Conservation (phyloP, 2,113 vertebrate genomes). For the Vanacampus margaritifer region DNA sequence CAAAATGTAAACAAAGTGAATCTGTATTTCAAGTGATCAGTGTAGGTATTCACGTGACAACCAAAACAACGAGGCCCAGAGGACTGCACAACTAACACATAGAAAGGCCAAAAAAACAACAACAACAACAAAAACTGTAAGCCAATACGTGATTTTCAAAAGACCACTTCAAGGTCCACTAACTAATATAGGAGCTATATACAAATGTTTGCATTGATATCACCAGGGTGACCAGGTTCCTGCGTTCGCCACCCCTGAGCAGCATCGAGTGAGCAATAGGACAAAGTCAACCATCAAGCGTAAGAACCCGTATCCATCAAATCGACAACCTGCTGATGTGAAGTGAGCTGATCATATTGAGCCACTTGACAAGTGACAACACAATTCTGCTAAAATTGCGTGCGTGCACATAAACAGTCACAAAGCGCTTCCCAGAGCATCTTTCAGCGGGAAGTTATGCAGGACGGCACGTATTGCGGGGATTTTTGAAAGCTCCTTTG, state of each 20-base stretch:
- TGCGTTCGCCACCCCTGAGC: neutral
- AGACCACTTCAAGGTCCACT: neutral
- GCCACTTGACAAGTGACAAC: neutral
- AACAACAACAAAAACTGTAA: no score
- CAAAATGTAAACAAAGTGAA: no score
- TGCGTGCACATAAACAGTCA: neutral
- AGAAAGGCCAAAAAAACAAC: no score
- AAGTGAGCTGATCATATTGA: neutral
- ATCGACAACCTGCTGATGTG: neutral
- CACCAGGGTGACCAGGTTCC: no score
- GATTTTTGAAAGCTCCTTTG: conserved; percentile 11
- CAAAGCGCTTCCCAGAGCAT: neutral
- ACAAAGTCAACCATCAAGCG: neutral
- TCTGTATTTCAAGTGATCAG: no score
- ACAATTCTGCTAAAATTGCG: neutral
- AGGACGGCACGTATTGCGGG: neutral
- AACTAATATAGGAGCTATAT: neutral
- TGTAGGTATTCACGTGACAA: no score
- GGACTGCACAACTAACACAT: no score
- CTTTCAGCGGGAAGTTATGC: neutral
- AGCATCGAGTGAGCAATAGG: neutral
- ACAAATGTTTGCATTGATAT: neutral
- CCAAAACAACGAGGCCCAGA: no score
- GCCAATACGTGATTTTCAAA: no score
- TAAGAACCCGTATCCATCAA: neutral